Base-by-base conservation (phyloP, 1,140 invertebrate genomes). In the Aplysia californica region DNA sequence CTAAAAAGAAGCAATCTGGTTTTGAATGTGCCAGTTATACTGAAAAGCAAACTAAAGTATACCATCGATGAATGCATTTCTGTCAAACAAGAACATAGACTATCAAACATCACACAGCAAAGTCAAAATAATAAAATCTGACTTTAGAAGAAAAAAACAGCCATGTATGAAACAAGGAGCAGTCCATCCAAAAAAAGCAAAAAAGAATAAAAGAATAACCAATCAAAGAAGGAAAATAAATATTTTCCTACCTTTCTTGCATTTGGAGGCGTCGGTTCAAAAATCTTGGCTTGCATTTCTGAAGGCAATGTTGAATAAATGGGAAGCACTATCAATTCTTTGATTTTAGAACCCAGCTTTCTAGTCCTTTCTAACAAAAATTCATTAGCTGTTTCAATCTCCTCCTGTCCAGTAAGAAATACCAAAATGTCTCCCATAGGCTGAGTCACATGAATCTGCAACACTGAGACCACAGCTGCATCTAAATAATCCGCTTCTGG, bases 401-500 rank as follows among this genome's bases (percentile, higher is more conserved):
- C 97, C 89, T 99, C 93, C 83, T 93, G 91, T 18, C 97, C 98
- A 1, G 98, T 99, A 5, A 99, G 91, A 90, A 99, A 99, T 0
- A 99, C 97, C 0, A 99, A 91, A 86, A 99, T 94, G 91, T 99
- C 98, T 1, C 98, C 98, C 0, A 58, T 41, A 1, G 97, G 95
- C 89, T 99, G 98, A 50, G 92, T 91, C 0, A 97, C 94, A 90
- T 99, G 98, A 84, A 99, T 99, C 91, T 99, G 98, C 75, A 99
- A 90, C 56, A 99, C 94, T 2, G 97, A 98, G 0, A 99, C 96
- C 0, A 98, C 96, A 89, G 96, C 96, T 0, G 98, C 98, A 90
- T 99, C 97, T 65, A 99, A 94, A 87, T 99, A 99, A 91, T 99
- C 97, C 26, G 97, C 97, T 91, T 99, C 98, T 0, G 98, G 98